These are phyloP conservation scores for Toxostoma redivivum DNA, from an alignment of 2,113 vertebrate species.

Conservation along the genomic window DNA sequence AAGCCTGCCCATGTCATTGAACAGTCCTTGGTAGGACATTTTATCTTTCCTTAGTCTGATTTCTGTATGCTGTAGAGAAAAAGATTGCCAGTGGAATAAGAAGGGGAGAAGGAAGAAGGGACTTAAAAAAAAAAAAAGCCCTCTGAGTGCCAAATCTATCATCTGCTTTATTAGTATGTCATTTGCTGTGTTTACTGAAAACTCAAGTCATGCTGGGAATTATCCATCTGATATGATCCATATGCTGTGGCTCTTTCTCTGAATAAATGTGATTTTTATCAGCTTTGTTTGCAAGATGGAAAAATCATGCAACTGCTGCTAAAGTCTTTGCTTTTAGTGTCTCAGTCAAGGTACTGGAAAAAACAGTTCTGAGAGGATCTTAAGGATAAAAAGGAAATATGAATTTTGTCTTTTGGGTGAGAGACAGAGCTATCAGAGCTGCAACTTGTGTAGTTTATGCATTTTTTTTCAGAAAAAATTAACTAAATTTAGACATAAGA, in stretches of 20 bases:
- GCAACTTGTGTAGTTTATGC: not conserved
- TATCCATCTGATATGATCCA: not conserved
- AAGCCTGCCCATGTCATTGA: constrained; percentile 14
- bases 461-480: not conserved
- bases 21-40: not conserved
- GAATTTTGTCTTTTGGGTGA: not conserved
- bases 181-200: constrained; percentile 25
- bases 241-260: not conserved
- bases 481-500: not conserved
- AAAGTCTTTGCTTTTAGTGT: not conserved
- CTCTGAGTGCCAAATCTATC: not conserved
- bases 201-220: not conserved
- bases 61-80: not conserved
- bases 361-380: not conserved
- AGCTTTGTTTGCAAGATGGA: not conserved
- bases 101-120: not conserved
- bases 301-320: not conserved
- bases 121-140: not conserved
- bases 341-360: not conserved
- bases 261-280: not conserved
- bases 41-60: not conserved
- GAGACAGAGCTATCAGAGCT: not conserved
- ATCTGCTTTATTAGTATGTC: constrained; percentile 20
- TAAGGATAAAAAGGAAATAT: not conserved
- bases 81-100: not conserved